phyloP scores from a whole-genome alignment of 2,113 vertebrate species.

The Cyprinodon tularosa region DNA sequence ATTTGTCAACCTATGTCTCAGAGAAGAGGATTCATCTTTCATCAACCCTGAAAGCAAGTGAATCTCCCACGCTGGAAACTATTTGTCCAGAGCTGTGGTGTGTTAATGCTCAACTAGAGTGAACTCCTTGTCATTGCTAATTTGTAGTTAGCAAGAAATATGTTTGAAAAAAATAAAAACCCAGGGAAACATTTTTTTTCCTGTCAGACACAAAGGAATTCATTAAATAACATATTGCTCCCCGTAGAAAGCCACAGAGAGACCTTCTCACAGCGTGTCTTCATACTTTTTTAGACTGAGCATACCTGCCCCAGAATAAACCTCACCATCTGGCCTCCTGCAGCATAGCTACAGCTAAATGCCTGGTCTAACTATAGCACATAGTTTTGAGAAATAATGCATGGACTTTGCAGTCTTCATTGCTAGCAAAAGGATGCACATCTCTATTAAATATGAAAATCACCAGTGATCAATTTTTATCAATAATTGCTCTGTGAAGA shows the following conservation, averaged over 20 bases:
- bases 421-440: slow-evolving; percentile 40
- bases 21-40: slow-evolving; percentile 30
- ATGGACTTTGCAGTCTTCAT: slow-evolving; percentile 7
- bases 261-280: background rate
- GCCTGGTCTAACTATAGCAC: slow-evolving; percentile 66
- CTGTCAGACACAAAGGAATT: background rate
- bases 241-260: background rate
- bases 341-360: slow-evolving; percentile 30
- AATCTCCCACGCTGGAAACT: slow-evolving; percentile 51
- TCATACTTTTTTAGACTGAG: background rate
- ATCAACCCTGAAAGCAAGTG: slow-evolving; percentile 3
- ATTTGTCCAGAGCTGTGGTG: slow-evolving; percentile 26
- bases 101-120: slow-evolving; percentile 14
- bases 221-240: background rate
- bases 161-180: background rate
- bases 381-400: slow-evolving; percentile 48
- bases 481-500: slow-evolving; percentile 10
- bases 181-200: background rate
- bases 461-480: slow-evolving; percentile 14
- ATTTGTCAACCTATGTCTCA: slow-evolving; percentile 41
- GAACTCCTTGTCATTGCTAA: background rate
- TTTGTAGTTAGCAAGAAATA: slow-evolving; percentile 1
- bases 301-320: slow-evolving; percentile 68
- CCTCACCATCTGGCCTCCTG: slow-evolving; percentile 31
- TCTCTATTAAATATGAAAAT: slow-evolving; percentile 57